These are phyloP conservation scores for Linurgus olivaceus DNA, from an alignment of 2,797 vertebrate genomes.

Conservation along the genomic window DNA sequence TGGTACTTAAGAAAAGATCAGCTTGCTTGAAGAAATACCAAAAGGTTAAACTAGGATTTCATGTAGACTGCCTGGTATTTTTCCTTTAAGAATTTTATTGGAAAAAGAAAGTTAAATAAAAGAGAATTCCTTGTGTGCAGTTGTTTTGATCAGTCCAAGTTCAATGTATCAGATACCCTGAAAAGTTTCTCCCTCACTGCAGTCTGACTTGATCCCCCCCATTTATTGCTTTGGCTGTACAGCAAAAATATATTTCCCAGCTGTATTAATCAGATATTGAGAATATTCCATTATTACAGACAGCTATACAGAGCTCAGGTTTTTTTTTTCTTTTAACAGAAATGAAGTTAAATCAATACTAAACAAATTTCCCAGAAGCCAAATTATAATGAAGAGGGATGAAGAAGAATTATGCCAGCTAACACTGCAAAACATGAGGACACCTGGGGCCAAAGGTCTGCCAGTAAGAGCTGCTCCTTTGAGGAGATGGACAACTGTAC, in stretches of 20 bases:
- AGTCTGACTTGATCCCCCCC: neutral
- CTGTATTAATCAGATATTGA: neutral
- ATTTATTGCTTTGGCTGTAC: neutral
- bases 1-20: neutral
- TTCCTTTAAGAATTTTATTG: neutral
- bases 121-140: neutral
- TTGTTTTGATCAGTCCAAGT: neutral
- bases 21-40: neutral
- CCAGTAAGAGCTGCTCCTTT: neutral
- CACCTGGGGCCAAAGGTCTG: neutral
- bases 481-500: neutral
- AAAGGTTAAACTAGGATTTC: neutral
- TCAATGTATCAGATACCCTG: neutral
- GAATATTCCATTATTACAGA: neutral
- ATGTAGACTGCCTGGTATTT: neutral
- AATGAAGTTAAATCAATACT: slow-evolving; percentile 33
- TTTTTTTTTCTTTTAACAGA: neutral
- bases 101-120: neutral
- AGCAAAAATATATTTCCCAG: neutral
- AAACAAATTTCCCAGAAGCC: slow-evolving; percentile 11
- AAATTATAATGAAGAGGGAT: neutral
- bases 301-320: neutral
- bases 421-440: neutral
- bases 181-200: neutral
- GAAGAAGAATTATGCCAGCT: neutral